These are phyloP conservation scores for Tethya wilhelma DNA, from an alignment of 37 sponge, comb jelly and placozoan species.

Conservation along the genomic window DNA sequence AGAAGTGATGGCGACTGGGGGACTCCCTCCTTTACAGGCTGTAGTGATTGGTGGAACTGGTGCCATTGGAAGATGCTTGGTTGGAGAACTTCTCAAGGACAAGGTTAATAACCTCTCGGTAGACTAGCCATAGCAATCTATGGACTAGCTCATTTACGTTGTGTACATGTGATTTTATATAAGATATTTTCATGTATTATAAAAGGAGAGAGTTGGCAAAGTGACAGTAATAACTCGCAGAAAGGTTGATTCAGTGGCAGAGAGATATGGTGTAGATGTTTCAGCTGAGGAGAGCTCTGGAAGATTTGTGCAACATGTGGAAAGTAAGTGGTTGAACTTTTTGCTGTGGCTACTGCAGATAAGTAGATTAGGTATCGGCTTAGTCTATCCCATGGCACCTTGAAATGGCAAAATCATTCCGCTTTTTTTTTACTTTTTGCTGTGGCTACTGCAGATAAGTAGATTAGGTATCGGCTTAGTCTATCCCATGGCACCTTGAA, in stretches of 20 bases:
- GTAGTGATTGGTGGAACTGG: conserved; percentile 86
- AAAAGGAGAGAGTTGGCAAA: conserved; percentile 51
- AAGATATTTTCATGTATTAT: neutral
- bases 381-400: too few relatives aligned
- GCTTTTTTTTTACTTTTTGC: too few relatives aligned
- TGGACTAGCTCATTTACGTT: neutral
- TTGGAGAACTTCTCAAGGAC: conserved; percentile 58
- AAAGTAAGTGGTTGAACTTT: too few relatives aligned
- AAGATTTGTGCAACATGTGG: conserved; percentile 68
- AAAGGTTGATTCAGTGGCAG: conserved; percentile 38
- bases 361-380: too few relatives aligned
- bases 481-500: too few relatives aligned
- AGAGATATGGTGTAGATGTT: conserved; percentile 50
- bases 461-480: too few relatives aligned
- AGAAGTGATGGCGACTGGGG: too few relatives aligned
- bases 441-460: too few relatives aligned
- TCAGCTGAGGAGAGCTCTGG: conserved; percentile 52
- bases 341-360: too few relatives aligned
- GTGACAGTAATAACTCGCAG: conserved; percentile 64
- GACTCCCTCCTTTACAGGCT: too few relatives aligned
- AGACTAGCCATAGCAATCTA: neutral
- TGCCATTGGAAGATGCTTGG: conserved; percentile 68
- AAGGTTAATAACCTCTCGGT: conserved; percentile 21
- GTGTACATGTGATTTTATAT: neutral
- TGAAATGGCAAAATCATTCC: too few relatives aligned